These are phyloP conservation scores for Lamellibrachia luymesi DNA, from an alignment of 1,140 invertebrate species.

Conservation along the genomic window DNA sequence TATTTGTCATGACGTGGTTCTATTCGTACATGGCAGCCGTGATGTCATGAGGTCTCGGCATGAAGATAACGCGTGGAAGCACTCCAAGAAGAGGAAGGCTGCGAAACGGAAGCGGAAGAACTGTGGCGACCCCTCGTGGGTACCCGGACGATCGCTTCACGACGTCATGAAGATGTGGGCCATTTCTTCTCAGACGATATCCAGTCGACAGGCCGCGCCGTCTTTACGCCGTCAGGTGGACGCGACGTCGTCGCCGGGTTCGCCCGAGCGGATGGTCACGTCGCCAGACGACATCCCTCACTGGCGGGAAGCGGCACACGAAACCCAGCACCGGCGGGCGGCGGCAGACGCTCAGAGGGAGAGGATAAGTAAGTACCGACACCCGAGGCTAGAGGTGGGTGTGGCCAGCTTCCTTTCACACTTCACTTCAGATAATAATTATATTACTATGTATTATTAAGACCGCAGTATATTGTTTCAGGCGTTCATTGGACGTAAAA, in stretches of 20 bases:
- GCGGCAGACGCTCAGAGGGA: background rate
- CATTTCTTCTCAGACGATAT: background rate
- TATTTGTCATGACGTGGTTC: background rate
- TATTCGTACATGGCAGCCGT: background rate
- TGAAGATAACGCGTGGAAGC: background rate
- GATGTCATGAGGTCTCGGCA: no score
- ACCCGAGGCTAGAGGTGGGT: background rate
- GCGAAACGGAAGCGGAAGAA: background rate
- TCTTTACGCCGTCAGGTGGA: background rate
- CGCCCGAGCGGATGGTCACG: background rate
- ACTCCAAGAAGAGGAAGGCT: background rate
- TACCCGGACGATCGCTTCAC: background rate
- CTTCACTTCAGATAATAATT: no score
- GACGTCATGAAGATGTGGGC: background rate
- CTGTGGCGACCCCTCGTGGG: background rate
- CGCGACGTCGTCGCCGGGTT: background rate
- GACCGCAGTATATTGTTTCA: no score
- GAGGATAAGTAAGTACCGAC: background rate
- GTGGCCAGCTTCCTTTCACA: background rate
- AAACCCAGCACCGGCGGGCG: no score
- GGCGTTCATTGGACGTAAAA: no score
- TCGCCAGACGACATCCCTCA: background rate
- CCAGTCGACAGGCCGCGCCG: no score
- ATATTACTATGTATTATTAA: no score
- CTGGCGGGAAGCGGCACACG: background rate